phyloP scores from a whole-genome alignment of 1,140 invertebrate genomes.

The Plodia interpunctella region DNA sequence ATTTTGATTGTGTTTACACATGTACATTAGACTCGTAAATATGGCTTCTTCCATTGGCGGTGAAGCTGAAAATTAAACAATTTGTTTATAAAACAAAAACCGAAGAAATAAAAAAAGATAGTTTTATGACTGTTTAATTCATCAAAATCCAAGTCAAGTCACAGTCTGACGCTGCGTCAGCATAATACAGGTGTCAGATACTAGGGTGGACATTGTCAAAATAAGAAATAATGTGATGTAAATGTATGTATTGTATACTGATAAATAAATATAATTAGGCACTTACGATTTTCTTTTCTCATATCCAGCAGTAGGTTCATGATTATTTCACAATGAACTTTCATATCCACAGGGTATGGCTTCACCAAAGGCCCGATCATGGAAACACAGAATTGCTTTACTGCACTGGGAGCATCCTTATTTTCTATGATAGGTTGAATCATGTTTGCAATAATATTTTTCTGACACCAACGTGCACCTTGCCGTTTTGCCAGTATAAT shows the following conservation, averaged over 20 bases:
- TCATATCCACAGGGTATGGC: slow-evolving; percentile 61
- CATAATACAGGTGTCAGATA: no score
- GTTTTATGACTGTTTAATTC: background rate
- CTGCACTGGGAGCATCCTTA: slow-evolving; percentile 22
- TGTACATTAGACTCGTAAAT: slow-evolving; percentile 55
- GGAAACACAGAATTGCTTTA: slow-evolving; percentile 50
- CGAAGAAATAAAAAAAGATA: background rate
- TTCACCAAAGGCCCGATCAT: slow-evolving; percentile 62
- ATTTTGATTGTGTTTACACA: slow-evolving; percentile 50
- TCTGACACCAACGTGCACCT: slow-evolving; percentile 63
- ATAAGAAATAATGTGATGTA: no score
- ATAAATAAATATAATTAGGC: slow-evolving; percentile 13
- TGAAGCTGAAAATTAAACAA: slow-evolving; percentile 47
- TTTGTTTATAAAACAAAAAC: background rate
- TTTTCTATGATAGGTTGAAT: slow-evolving; percentile 58
- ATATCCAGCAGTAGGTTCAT: slow-evolving; percentile 52
- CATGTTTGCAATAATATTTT: slow-evolving; percentile 58
- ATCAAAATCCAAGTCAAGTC: no score
- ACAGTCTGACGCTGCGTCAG: no score
- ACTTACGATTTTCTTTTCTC: slow-evolving; percentile 54
- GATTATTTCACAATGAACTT: slow-evolving; percentile 60
- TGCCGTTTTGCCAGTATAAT: slow-evolving; percentile 64
- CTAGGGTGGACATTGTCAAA: no score
- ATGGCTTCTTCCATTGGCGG: slow-evolving; percentile 56
- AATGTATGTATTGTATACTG: no score